Base-by-base conservation (phyloP, 2,888 invertebrate species). In the Callyntrura guangdongensis region DNA sequence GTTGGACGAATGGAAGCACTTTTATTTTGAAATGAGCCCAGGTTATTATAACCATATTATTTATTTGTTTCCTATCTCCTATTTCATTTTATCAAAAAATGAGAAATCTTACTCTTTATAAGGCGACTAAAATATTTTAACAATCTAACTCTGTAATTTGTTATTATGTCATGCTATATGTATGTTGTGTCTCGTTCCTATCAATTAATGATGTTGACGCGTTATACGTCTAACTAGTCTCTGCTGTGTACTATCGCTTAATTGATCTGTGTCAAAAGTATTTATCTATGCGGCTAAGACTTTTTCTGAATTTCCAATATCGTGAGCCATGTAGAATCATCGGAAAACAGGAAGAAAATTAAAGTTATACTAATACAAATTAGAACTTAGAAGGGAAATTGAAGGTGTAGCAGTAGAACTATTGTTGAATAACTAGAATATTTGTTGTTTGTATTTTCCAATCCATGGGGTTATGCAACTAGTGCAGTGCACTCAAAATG, bases 1-100 rank as follows among this genome's bases (percentile, higher is more conserved):
- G 99, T 98, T 99, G 97, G 99, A 99, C 97, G 99, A 99, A 95
- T 99, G 99, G 98, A 97, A 98, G 95, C 98, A 98, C 96, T 99
- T 99, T 97, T 99, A 98, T 97, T 99, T 98, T 97, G 98, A 98
- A 96, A 98, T 99, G 98, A 99, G 98, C 96, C 98, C 98, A 98
- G 98, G 98, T 98, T 94, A 93, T 88, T 91, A 90, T 86, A 72
- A 47, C 61, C 12, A 85, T 69, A 72, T 81, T 72, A 22, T 27
- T 45, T 74, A 67, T 89, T 84, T 47, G 61, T 79, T 89, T 67
- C 49, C 4, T 89, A 67, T 74, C n/a, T 20, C n/a, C 61, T 82
- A n/a, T 12, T 74, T 22, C 56, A 69, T 0, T 81, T 27, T 81
- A 36, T 20, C 0, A 69, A 49, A n/a, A 79, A 12, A 25, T 79